Evolutionary conservation across 2,888 invertebrate genomes (phyloP).

Genomic region (Volucella inflata): DNA sequence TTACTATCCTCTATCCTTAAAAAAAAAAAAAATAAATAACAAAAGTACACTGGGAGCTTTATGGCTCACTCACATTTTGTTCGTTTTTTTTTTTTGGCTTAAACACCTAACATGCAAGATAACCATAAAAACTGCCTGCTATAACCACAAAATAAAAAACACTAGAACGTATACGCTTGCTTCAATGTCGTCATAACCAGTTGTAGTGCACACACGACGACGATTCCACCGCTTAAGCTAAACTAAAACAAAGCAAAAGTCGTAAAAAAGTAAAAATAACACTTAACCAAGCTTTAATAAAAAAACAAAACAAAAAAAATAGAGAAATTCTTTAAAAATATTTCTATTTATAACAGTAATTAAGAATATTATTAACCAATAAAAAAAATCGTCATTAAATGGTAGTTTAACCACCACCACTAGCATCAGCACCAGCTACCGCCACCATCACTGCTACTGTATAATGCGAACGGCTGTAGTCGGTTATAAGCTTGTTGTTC

Average conservation of each 20-base stretch:
- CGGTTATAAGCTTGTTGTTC: slow-evolving; percentile 63
- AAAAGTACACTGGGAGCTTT: slow-evolving; percentile 48
- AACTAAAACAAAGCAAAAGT: slow-evolving; percentile 32
- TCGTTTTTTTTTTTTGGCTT: slow-evolving; percentile 36
- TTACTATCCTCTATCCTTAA: slow-evolving; percentile 76
- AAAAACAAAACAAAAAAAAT: slow-evolving; percentile 3
- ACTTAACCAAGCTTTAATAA: slow-evolving; percentile 27
- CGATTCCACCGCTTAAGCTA: slow-evolving; percentile 31
- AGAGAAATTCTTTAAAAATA: slow-evolving; percentile 30
- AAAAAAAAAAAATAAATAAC: slow-evolving; percentile 76
- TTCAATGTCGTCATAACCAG: slow-evolving; percentile 71
- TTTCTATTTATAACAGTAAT: slow-evolving; percentile 19
- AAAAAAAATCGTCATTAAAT: slow-evolving; percentile 60
- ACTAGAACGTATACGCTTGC: slow-evolving; percentile 64
- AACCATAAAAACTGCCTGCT: slow-evolving; percentile 53
- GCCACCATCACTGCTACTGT: slow-evolving; percentile 36
- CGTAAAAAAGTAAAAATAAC: slow-evolving; percentile 5
- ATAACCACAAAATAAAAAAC: slow-evolving; percentile 8
- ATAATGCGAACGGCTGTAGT: slow-evolving; percentile 37
- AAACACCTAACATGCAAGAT: slow-evolving; percentile 68
- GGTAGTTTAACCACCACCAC: slow-evolving; percentile 52
- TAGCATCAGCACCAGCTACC: slow-evolving; percentile 42
- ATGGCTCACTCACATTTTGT: slow-evolving; percentile 25
- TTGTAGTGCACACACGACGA: slow-evolving; percentile 35
- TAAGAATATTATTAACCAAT: slow-evolving; percentile 57